Base-by-base conservation (phyloP, 2,797 vertebrate species). In the Setipinna tenuifilis region DNA sequence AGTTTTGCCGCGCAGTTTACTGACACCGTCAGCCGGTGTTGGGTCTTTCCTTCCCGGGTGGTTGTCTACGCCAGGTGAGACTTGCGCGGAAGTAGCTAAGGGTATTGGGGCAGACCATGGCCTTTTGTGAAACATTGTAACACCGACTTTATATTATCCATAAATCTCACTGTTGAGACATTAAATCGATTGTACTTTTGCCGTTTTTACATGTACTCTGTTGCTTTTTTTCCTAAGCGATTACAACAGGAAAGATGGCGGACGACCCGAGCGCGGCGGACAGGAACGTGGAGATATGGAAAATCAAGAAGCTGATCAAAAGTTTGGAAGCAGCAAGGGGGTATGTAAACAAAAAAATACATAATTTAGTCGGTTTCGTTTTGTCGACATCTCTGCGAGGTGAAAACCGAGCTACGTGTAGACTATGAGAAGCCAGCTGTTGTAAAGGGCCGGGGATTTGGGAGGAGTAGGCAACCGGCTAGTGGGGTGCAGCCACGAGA, bases 271-370 rank as follows among this genome's bases (percentile, higher is more conserved):
- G 96, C 94, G 97, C 97, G 95, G 97, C 98, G 93, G 98, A 99
- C 93, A 97, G 98, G 95, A 99, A 99, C 96, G 98, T 99, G 97
- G 98, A 99, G 94, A 99, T 99, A 93, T 99, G 98, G 98, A 99
- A 99, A 96, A 99, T 99, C 95, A 99, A 99, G 96, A 99, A 99
- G 94, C 98, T 99, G 94, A 99, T 99, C 90, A 98, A 98, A 95
- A 99, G 98, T 96, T 96, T 99, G 93, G 97, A 99, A 94, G 98
- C 98, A 89, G 98, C 98, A 89, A 96, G 98, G 86, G 98, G 98
- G 98, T 99, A 94, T 95, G 97, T 58, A 81, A 78, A 75, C 84
- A 84, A 7, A 17, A 35, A 41, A 23, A 35, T 35, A 78, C 17
- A 78, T 19, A 21, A 4, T 78, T 21, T 44, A 21, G 17, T 7